A percentile compares a stretch with the other conserved stretches of the same genome.
phyloP scores from a whole-genome alignment of 2,113 vertebrate genomes.

The Melozone crissalis region DNA sequence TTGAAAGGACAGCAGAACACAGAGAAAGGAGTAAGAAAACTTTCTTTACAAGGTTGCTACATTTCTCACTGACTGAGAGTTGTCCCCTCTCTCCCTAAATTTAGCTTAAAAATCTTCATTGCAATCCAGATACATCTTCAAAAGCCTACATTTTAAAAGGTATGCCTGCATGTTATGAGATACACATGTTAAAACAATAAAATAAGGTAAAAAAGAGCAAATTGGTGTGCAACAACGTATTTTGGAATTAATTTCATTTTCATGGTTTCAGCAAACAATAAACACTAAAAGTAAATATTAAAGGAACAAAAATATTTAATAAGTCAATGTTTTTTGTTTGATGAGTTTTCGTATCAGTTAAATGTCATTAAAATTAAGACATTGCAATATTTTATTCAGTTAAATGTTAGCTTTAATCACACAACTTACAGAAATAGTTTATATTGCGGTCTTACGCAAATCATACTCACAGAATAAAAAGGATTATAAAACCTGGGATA shows the following conservation, averaged over 20 bases:
- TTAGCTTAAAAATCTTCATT: background rate
- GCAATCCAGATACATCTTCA: background rate
- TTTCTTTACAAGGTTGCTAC: background rate
- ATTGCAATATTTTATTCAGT: background rate
- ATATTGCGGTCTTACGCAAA: rapidly evolving
- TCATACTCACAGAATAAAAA: background rate
- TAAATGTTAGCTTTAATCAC: background rate
- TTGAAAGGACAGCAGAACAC: background rate
- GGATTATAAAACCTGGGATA: background rate
- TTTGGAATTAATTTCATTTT: background rate
- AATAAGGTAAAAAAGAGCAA: background rate
- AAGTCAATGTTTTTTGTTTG: background rate
- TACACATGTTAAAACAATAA: background rate
- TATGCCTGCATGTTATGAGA: background rate
- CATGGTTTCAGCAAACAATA: background rate
- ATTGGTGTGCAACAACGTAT: background rate
- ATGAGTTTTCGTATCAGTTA: background rate
- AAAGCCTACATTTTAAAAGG: background rate
- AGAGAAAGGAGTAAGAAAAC: background rate
- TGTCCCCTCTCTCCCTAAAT: background rate
- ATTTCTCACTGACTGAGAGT: background rate
- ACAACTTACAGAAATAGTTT: background rate
- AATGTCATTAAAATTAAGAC: background rate
- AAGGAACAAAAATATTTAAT: background rate
- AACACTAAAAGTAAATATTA: background rate